A percentile compares a stretch with the other conserved stretches of the same genome.
Evolutionary conservation across 2,888 invertebrate genomes (phyloP).

Genomic region (Octodonta nipae): DNA sequence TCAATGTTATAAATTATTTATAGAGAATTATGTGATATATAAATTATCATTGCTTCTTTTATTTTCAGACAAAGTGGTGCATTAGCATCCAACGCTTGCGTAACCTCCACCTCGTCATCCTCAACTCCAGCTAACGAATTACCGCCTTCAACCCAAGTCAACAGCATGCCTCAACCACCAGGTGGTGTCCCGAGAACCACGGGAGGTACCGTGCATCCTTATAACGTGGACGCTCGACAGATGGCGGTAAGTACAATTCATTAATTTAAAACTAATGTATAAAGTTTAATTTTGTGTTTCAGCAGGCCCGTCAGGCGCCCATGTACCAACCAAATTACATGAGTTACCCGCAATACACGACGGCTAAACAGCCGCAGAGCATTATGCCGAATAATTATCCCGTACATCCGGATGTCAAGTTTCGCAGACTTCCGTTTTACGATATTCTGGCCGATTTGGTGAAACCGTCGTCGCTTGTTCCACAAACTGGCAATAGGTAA

Average conservation of each 20-base stretch:
- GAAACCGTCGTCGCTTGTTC: constrained; percentile 77
- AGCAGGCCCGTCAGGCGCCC: constrained; percentile 39
- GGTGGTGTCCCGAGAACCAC: constrained; percentile 28
- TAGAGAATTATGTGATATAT: too few relatives aligned
- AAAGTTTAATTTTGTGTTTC: too few relatives aligned
- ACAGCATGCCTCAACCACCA: constrained; percentile 31
- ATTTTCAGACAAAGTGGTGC: too few relatives aligned
- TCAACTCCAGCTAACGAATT: too few relatives aligned
- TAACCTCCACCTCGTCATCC: too few relatives aligned
- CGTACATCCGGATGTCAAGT: constrained; percentile 84
- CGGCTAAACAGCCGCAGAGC: constrained; percentile 23
- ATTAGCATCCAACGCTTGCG: too few relatives aligned
- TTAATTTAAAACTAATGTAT: too few relatives aligned
- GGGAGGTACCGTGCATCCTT: constrained; percentile 31
- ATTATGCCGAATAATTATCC: constrained; percentile 50
- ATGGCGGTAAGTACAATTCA: constrained; percentile 29
- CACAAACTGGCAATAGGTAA: constrained; percentile 49
- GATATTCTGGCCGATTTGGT: constrained; percentile 76
- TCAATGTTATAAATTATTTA: too few relatives aligned
- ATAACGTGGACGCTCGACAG: constrained; percentile 28
- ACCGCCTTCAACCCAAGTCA: too few relatives aligned
- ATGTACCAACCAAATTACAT: constrained; percentile 39
- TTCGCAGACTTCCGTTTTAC: constrained; percentile 85
- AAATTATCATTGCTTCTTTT: too few relatives aligned
- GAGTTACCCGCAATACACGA: constrained; percentile 44